Evolutionary conservation across 2,797 vertebrate genomes (phyloP).

Genomic region (Sebastes kiyomatsui): DNA sequence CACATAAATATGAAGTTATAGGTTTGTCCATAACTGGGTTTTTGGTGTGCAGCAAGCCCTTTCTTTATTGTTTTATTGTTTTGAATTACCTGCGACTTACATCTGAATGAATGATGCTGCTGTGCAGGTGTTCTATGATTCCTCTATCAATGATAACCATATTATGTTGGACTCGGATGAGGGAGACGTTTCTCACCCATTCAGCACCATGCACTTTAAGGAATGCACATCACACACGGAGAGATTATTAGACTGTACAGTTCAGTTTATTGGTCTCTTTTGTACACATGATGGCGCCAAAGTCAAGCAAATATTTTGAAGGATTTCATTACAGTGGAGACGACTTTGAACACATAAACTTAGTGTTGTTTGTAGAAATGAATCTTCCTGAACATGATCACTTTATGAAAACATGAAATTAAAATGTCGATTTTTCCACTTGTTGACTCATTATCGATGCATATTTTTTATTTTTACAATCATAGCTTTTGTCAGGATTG

Average conservation of each 20-base stretch:
- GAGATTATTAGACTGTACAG: not conserved
- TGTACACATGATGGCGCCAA: constrained; percentile 74
- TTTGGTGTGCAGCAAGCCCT: not conserved
- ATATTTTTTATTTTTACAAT: not conserved
- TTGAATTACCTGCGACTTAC: not conserved
- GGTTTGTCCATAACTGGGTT: not conserved
- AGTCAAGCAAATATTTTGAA: constrained; percentile 30
- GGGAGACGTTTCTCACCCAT: not conserved
- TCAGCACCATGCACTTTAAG: not conserved
- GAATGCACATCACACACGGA: not conserved
- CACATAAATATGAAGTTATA: not conserved
- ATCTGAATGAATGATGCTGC: not conserved
- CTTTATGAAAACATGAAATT: not conserved
- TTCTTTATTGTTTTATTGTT: not conserved
- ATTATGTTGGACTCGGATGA: not conserved
- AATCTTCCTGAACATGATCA: not conserved
- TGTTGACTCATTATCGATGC: not conserved
- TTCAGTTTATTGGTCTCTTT: constrained; percentile 9
- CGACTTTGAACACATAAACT: not conserved
- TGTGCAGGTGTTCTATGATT: not conserved
- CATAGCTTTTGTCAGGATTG: not conserved
- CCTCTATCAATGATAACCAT: not conserved
- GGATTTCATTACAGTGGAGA: not conserved
- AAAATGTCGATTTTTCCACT: not conserved
- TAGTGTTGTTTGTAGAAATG: not conserved